These are phyloP conservation scores for Thunnus thynnus DNA, from an alignment of 2,113 vertebrate genomes.

Conservation along the genomic window DNA sequence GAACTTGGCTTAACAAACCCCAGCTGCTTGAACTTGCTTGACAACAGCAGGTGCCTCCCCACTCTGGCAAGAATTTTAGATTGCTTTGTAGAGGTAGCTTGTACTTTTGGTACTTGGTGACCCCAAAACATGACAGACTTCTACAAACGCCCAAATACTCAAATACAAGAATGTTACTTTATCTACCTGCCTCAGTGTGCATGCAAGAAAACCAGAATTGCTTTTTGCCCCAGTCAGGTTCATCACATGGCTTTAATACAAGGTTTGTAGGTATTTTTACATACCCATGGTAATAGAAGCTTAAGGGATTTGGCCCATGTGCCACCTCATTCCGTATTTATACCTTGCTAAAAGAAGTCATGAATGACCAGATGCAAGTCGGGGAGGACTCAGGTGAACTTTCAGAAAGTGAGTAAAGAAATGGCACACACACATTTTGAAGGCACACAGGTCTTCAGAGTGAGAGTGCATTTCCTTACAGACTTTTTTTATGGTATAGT, in stretches of 20 bases:
- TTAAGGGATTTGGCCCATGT: conserved; percentile 3
- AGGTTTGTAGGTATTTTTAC: not conserved
- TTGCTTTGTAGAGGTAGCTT: too few relatives aligned
- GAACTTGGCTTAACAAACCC: not conserved
- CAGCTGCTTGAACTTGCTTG: not conserved
- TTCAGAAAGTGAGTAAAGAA: conserved; percentile 5
- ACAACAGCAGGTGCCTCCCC: not conserved
- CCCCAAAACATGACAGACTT: not conserved
- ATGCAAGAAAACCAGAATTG: too few relatives aligned
- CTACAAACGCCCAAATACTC: too few relatives aligned
- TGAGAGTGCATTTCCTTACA: not conserved
- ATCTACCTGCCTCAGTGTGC: too few relatives aligned
- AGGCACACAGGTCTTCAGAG: not conserved
- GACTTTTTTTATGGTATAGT: too few relatives aligned
- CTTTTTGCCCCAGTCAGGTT: not conserved
- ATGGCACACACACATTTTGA: not conserved
- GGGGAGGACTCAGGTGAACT: not conserved
- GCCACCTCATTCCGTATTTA: conserved; percentile 26
- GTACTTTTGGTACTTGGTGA: not conserved
- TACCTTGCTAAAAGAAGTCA: not conserved
- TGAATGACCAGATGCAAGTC: not conserved
- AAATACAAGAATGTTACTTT: too few relatives aligned
- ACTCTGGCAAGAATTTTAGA: too few relatives aligned
- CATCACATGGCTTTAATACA: not conserved
- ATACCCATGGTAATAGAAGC: not conserved